Conservation (phyloP, 2,797 vertebrate species). For the Anguilla anguilla region DNA sequence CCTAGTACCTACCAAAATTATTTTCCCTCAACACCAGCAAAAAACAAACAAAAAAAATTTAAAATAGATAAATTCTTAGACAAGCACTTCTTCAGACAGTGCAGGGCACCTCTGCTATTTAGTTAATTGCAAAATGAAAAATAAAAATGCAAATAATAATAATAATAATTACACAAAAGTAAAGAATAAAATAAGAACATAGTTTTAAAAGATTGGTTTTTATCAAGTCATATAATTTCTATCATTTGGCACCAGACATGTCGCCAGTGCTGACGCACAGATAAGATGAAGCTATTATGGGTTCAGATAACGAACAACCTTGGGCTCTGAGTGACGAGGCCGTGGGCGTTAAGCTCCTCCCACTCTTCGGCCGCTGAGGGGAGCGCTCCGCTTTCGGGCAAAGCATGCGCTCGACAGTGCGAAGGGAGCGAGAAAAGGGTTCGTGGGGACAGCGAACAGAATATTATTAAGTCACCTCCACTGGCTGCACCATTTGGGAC, state of each 20-base stretch:
- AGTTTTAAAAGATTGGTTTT: background rate
- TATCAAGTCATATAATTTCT: background rate
- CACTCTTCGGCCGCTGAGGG: background rate
- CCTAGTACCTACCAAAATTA: background rate
- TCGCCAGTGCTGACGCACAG: background rate
- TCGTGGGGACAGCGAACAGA: background rate
- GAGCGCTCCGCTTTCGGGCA: background rate
- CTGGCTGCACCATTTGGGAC: background rate
- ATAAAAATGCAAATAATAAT: background rate
- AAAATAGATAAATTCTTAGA: background rate
- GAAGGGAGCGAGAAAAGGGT: background rate
- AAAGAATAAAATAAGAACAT: background rate
- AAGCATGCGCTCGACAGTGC: background rate
- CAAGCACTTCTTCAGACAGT: background rate
- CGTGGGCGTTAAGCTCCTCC: background rate
- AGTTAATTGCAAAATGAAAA: background rate
- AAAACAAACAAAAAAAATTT: background rate
- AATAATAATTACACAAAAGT: background rate
- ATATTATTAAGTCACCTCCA: background rate
- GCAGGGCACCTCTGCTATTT: background rate
- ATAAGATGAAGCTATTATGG: background rate
- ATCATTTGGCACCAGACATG: background rate
- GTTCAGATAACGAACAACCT: background rate
- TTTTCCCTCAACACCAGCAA: background rate
- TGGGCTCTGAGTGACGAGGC: conserved; percentile 10